Percentiles rank a stretch among this genome's conserved stretches.
These are phyloP conservation scores for Cathartes aura DNA, from an alignment of 2,113 vertebrate species.

Conservation along the genomic window DNA sequence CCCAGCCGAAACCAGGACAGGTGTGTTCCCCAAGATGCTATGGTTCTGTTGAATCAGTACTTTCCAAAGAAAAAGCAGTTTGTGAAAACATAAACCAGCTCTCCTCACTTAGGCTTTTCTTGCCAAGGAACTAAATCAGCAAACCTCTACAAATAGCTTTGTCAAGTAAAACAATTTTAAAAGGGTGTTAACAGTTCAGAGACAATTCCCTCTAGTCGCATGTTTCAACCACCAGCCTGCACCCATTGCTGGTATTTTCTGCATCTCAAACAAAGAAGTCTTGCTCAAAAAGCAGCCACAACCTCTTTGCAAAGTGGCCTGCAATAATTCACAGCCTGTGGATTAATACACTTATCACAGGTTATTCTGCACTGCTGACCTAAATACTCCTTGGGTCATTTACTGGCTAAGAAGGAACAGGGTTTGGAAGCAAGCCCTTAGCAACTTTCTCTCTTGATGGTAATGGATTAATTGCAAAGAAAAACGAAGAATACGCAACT, in stretches of 20 bases:
- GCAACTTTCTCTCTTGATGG: not conserved
- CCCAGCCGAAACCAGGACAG: too few species aligned
- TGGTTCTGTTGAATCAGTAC: not conserved
- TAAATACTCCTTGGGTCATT: not conserved
- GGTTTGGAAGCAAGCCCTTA: not conserved
- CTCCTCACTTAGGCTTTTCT: not conserved
- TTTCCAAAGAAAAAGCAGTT: not conserved
- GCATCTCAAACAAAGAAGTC: not conserved
- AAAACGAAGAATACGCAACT: not conserved
- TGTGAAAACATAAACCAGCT: not conserved
- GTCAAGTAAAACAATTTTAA: not conserved
- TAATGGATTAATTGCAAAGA: not conserved
- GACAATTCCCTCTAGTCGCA: not conserved
- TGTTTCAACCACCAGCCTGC: not conserved
- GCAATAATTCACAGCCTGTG: not conserved
- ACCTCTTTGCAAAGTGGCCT: not conserved
- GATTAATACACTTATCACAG: not conserved
- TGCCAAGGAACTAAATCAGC: not conserved
- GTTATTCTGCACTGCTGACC: not conserved
- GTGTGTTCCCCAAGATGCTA: not conserved
- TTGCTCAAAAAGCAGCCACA: not conserved
- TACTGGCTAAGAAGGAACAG: not conserved
- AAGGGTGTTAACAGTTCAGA: not conserved
- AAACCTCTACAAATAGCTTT: not conserved
- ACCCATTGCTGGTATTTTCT: not conserved